Conservation (phyloP, 2,113 vertebrate genomes). For the Vireo altiloquus region DNA sequence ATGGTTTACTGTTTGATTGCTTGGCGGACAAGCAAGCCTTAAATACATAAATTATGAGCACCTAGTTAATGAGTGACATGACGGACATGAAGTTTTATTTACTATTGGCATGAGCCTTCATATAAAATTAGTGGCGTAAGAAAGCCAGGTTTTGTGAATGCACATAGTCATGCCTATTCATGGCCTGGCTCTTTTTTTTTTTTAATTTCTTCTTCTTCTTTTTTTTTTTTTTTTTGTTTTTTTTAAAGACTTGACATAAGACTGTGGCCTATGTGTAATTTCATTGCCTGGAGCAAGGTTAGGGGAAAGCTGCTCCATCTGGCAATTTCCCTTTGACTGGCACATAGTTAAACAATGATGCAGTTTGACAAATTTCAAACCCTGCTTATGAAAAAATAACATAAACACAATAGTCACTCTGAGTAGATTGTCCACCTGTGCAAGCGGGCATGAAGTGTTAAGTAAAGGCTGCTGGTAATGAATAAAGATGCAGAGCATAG, state of each 20-base stretch:
- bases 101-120: slow-evolving; percentile 74
- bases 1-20: slow-evolving; percentile 74
- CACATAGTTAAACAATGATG: slow-evolving; percentile 91
- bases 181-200: slow-evolving; percentile 12
- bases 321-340: slow-evolving; percentile 83
- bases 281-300: slow-evolving; percentile 81
- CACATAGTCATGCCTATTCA: slow-evolving; percentile 77
- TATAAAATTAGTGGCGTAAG: slow-evolving; percentile 74
- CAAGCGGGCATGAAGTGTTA: slow-evolving; percentile 81
- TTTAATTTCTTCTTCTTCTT: background rate
- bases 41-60: slow-evolving; percentile 79
- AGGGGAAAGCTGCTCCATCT: slow-evolving; percentile 83
- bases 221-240: background rate
- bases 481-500: slow-evolving; percentile 74
- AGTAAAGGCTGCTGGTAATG: slow-evolving; percentile 84
- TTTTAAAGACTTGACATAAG: slow-evolving; percentile 71
- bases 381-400: slow-evolving; percentile 92
- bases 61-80: slow-evolving; percentile 78
- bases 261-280: slow-evolving; percentile 78
- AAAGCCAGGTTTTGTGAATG: slow-evolving; percentile 73
- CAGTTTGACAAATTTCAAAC: slow-evolving; percentile 94
- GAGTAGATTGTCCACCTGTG: slow-evolving; percentile 87
- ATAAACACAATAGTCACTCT: slow-evolving; percentile 81
- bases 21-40: slow-evolving; percentile 65
- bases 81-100: slow-evolving; percentile 76